Evolutionary conservation across 1,140 invertebrate species (phyloP).

Genomic region (Cydia pomonella): DNA sequence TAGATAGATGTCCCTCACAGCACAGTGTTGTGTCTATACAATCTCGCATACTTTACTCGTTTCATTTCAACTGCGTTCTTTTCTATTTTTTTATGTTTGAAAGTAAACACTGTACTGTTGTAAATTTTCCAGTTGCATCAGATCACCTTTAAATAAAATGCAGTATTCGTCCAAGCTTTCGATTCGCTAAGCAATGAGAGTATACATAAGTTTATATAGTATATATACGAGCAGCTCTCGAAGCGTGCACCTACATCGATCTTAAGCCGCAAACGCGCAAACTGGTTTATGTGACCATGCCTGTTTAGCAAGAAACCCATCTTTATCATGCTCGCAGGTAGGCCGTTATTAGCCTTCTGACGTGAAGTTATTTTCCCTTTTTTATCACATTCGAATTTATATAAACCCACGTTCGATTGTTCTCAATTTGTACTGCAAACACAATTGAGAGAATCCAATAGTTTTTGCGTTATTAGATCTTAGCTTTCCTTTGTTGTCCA

Average conservation of each 20-base stretch:
- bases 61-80: too few species aligned
- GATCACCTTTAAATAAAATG: too few species aligned
- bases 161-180: not conserved
- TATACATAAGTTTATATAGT: not conserved
- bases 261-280: slow-evolving; percentile 22
- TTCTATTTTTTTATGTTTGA: too few species aligned
- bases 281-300: slow-evolving; percentile 11
- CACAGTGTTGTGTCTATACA: too few species aligned
- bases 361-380: slow-evolving; percentile 5
- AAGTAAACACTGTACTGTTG: too few species aligned
- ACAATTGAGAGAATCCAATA: not conserved
- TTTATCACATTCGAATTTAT: not conserved
- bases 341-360: slow-evolving; percentile 20
- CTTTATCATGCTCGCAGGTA: slow-evolving; percentile 23
- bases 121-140: too few species aligned
- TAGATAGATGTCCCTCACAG: too few species aligned
- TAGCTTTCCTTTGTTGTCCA: not conserved
- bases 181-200: not conserved
- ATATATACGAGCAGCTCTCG: not conserved
- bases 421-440: slow-evolving; percentile 8
- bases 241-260: slow-evolving; percentile 21
- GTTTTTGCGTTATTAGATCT: slow-evolving; percentile 15
- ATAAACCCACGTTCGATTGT: slow-evolving; percentile 1
- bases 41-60: too few species aligned
- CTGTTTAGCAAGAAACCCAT: slow-evolving; percentile 27